Base-by-base conservation (phyloP, 2,113 vertebrate genomes). In the Antechinus flavipes region DNA sequence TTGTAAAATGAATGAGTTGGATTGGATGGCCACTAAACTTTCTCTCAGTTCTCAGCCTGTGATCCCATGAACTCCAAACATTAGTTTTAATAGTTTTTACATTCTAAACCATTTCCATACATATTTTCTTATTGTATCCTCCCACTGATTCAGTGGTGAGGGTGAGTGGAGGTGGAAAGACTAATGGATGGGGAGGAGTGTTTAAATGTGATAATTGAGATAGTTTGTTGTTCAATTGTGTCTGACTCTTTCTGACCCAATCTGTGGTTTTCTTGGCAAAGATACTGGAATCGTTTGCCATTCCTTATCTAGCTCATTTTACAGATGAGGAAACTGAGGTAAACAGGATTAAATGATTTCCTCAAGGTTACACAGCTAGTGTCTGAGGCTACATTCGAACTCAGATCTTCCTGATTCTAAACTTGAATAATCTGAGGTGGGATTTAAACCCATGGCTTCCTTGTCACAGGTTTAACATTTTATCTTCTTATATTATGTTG, bases 81-180 rank as follows among this genome's bases (percentile, higher is more conserved):
- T 42, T 84, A 76, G 35, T 76, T 76, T 76, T 76, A 84, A 84
- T 84, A 54, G 50, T 95, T 68, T 91, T 19, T 95, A 26, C 30
- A 93, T 97, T 93, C 92, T 8, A 2, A 96, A 90, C 56, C 54
- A 90, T 30, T 91, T 91, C 84, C 68, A 54, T 90, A 54, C 68
- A 90, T 96, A 25, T 95, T n/a, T 97, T 92, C 93, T 90, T 24
- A 93, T 30, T 26, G 4, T 3, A 2, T 0, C 0, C 26, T 2
- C 1, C 19, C 89, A 91, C 0, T 93, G 91, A 92, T 42, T 47
- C 12, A 95, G 54, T n/a, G 93, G 46, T 16, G 35, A 91, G 90
- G 35, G 55, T 53, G 46, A 12, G 61, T n/a, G 35, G 68, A n/a
- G 9, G 27, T 30, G 27, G 58, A 61, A 30, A 27, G 27, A 26